These are phyloP conservation scores for Tauraco erythrolophus DNA, from an alignment of 2,113 vertebrate species.

Conservation along the genomic window DNA sequence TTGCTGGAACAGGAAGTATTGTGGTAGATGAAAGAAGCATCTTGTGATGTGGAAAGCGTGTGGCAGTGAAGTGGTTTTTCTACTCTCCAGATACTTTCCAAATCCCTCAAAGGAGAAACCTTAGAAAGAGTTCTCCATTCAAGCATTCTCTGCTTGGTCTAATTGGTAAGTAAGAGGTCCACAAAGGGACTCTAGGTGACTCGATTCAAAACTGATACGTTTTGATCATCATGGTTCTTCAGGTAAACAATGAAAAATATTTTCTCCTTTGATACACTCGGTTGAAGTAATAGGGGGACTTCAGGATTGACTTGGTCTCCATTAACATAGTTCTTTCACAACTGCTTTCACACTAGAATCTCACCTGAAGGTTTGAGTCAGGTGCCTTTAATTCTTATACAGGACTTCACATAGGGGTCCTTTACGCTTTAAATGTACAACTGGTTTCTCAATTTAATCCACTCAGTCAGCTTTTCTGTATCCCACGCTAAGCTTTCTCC, in stretches of 20 bases:
- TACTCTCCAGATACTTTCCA: not conserved
- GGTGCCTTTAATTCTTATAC: not conserved
- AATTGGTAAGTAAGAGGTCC: not conserved
- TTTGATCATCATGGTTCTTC: not conserved
- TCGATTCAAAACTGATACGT: not conserved
- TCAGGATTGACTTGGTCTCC: not conserved
- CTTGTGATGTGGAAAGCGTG: not conserved
- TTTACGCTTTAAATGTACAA: not conserved
- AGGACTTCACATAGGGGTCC: not conserved
- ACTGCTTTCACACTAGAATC: not conserved
- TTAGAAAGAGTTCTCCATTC: not conserved
- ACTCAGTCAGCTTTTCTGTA: not conserved
- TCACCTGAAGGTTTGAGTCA: not conserved
- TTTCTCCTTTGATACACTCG: not conserved
- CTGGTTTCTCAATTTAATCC: not conserved
- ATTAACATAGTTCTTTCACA: not conserved
- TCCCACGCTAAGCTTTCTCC: not conserved
- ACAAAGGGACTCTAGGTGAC: not conserved
- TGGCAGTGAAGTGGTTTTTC: not conserved
- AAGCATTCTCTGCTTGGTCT: not conserved
- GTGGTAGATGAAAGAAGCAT: not conserved
- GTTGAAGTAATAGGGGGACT: not conserved
- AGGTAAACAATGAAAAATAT: not conserved
- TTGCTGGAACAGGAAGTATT: not conserved
- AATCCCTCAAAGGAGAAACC: not conserved